These are phyloP conservation scores for Helogale parvula DNA, from an alignment of 2,113 vertebrate genomes.

Conservation along the genomic window DNA sequence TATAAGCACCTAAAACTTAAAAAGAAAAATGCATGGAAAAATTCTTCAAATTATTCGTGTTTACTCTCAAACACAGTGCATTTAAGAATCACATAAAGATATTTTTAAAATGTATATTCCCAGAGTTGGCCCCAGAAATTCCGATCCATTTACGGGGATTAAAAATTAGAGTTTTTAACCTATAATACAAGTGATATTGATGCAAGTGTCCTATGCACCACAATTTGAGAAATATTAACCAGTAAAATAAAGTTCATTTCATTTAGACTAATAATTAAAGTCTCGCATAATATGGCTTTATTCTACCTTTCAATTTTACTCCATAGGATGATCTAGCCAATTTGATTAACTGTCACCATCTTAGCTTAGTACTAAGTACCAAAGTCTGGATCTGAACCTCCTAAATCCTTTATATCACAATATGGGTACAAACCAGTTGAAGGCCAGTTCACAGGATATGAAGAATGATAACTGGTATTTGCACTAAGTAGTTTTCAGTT, in stretches of 20 bases:
- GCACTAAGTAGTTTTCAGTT: neutral
- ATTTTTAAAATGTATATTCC: neutral
- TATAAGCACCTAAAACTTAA: neutral
- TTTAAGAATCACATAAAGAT: neutral
- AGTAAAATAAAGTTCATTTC: neutral
- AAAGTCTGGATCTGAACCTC: neutral
- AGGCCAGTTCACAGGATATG: neutral
- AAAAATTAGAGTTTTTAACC: constrained; percentile 4
- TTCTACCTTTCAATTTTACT: neutral
- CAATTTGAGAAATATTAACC: constrained; percentile 32
- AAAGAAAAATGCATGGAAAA: neutral
- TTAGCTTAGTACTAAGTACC: neutral
- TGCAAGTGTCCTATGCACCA: neutral
- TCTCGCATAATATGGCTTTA: constrained; percentile 18
- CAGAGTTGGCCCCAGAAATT: neutral
- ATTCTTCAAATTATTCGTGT: neutral
- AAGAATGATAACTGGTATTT: neutral
- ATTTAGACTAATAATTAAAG: neutral
- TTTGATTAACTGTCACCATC: neutral
- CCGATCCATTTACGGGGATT: neutral
- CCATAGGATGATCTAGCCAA: neutral
- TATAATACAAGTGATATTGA: neutral
- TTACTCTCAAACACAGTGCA: neutral
- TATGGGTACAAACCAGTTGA: neutral
- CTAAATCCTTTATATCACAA: neutral